Evolutionary conservation across 37 sponge, comb jelly and placozoan genomes (phyloP).

Genomic region (Trichoplax adhaerens): DNA sequence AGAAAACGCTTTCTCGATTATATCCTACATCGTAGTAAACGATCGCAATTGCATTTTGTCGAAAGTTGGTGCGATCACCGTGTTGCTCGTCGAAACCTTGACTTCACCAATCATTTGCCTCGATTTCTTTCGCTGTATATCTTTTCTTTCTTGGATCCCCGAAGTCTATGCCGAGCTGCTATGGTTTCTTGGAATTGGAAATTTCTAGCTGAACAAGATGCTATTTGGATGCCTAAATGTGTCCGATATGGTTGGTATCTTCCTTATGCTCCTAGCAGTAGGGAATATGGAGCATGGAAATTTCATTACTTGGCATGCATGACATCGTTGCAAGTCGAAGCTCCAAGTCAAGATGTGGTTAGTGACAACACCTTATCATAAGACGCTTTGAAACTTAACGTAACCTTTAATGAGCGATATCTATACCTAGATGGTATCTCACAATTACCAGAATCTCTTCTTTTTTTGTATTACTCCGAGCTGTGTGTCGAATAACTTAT

Average conservation of each 20-base stretch:
- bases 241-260: conserved; percentile 24
- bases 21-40: background rate
- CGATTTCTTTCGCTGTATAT: conserved; percentile 10
- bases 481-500: too few relatives aligned
- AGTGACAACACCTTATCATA: too few relatives aligned
- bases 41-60: too few relatives aligned
- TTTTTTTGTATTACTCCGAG: too few relatives aligned
- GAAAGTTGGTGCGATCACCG: too few relatives aligned
- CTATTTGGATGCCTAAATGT: conserved; percentile 21
- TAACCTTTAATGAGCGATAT: too few relatives aligned
- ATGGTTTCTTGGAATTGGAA: conserved; percentile 22
- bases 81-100: background rate
- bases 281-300: conserved; percentile 28
- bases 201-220: conserved; percentile 23
- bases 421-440: too few relatives aligned
- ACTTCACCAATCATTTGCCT: conserved; percentile 9
- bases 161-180: conserved; percentile 5
- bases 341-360: too few relatives aligned
- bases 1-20: conserved; percentile 5
- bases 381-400: too few relatives aligned
- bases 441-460: too few relatives aligned
- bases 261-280: conserved; percentile 20
- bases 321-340: too few relatives aligned
- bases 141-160: conserved; percentile 11
- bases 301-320: conserved; percentile 20